Base-by-base conservation (phyloP, 2,797 vertebrate genomes). In the Propithecus deckenii region DNA sequence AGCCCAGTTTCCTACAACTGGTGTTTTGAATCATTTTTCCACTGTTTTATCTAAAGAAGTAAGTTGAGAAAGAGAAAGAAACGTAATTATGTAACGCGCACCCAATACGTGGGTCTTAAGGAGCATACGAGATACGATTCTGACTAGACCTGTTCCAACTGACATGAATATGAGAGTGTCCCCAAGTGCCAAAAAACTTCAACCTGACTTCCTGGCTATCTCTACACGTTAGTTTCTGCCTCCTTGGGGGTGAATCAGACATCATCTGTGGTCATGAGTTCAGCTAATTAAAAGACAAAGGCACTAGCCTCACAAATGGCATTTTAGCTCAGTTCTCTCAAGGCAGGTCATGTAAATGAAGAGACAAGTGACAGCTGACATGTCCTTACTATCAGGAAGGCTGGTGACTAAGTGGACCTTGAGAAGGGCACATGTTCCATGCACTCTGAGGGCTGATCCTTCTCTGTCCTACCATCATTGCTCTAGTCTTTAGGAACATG, bases 21-120 rank as follows among this genome's bases (percentile, higher is more conserved):
- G 14, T 38, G 7, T 25, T 48, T 18, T 11, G 22, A 89, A 67
- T 89, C 38, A 28, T 84, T 57, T 75, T 80, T 52, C 65, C 13
- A 89, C 41, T 15, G 55, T 86, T 96, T 80, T 38, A 65, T 71
- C 30, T 87, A 74, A 69, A 96, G 63, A 63, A 81, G 30, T 52
- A 67, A 88, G 38, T 15, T 57, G 25, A 94, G 15, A 41, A 95
- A 75, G 50, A 89, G 46, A 93, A 93, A 38, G 38, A 61, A 78
- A 22, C 30, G 43, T 74, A 83, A 61, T 80, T 78, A 69, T 0
- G 0, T n/a, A 61, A 86, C 38, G 5, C 6, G 86, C 52, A 74
- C 20, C 32, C 23, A 59, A 18, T 38, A 65, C 9, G 61, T 89
- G n/a, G 41, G 32, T 55, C 12, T 22, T 48, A 55, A 75, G 11